Evolutionary conservation across 2,113 vertebrate genomes (phyloP), one percentile per base, ranked within the genome.

Genomic region (Scolopax mira): DNA sequence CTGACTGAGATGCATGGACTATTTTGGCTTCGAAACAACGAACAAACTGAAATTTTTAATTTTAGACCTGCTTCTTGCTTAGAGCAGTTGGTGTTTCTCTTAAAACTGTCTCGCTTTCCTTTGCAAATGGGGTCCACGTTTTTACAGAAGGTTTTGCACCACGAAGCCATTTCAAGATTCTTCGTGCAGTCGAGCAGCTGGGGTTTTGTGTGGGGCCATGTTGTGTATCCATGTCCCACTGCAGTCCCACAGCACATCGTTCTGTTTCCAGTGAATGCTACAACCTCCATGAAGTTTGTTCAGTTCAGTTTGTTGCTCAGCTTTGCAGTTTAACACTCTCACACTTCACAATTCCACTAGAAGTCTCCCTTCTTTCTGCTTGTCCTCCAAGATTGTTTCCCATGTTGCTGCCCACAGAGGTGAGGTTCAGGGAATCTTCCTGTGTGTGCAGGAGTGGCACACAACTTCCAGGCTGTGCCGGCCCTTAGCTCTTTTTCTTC

Each of bases 11-110:
- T 60, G 57, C 35, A 6, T 10, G 64, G 39, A 67, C 33, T 81
- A 23, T 74, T 90, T 92, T 75, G 44, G 52, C 62, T 91, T 81
- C 78, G 44, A 85, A 77, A 89, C 61, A 18, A 91, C 41, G 70
- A 93, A 64, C n/a, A 52, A 89, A 79, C 41, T 42, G 87, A 48
- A 77, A 79, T 85, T 82, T 89, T 91, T 77, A 70, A 91, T 93
- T 89, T 93, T 89, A 95, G 66, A 39, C 46, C 44, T 39, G 23
- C 44, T 65, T 86, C 84, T 79, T 88, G 65, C 89, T 91, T 49
- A 57, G 44, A 93, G 81, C 73, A 57, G 28, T 61, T 79, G 49
- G 94, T 80, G 49, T 54, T 80, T 85, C 66, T 48, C 17, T 18
- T 57, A 21, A 65, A 90, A 37, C 37, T 65, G 58, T 54, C 79